phyloP scores from a whole-genome alignment of 1,140 invertebrate species.

The Planococcus citri region DNA sequence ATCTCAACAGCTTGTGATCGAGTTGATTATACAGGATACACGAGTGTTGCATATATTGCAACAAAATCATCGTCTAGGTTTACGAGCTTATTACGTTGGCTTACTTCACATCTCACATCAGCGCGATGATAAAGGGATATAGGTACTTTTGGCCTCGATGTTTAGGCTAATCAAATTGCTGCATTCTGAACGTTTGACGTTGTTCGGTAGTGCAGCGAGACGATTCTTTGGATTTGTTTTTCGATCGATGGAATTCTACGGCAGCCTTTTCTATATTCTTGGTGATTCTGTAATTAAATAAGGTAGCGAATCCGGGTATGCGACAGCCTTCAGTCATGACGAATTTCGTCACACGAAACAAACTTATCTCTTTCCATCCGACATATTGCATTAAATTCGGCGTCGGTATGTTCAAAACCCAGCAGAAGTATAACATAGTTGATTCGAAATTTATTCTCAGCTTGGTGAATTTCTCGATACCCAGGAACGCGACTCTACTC shows the following conservation, averaged over 20 bases:
- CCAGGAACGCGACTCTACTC: slow-evolving; percentile 33
- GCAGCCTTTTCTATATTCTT: slow-evolving; percentile 25
- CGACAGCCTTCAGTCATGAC: slow-evolving; percentile 24
- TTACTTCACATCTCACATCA: too few species aligned
- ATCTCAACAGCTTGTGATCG: too few species aligned
- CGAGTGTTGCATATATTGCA: too few species aligned
- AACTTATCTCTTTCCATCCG: slow-evolving; percentile 28
- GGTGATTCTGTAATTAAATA: slow-evolving; percentile 26
- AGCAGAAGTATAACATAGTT: slow-evolving; percentile 30
- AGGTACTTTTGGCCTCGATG: too few species aligned
- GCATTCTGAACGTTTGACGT: too few species aligned
- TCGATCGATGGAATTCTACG: slow-evolving; percentile 12
- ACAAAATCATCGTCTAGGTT: too few species aligned
- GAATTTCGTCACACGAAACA: slow-evolving; percentile 26
- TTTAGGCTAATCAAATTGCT: too few species aligned
- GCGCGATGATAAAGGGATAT: too few species aligned
- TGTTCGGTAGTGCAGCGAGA: too few species aligned
- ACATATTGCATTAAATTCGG: slow-evolving; percentile 31
- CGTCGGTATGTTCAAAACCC: slow-evolving; percentile 31
- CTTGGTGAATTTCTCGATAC: slow-evolving; percentile 32
- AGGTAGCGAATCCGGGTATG: slow-evolving; percentile 23
- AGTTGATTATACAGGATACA: too few species aligned
- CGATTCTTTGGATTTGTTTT: too few species aligned
- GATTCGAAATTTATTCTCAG: slow-evolving; percentile 30
- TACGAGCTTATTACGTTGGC: too few species aligned